phyloP scores from a whole-genome alignment of 2,797 vertebrate genomes.

The Cynodonichthys magdalenae region DNA sequence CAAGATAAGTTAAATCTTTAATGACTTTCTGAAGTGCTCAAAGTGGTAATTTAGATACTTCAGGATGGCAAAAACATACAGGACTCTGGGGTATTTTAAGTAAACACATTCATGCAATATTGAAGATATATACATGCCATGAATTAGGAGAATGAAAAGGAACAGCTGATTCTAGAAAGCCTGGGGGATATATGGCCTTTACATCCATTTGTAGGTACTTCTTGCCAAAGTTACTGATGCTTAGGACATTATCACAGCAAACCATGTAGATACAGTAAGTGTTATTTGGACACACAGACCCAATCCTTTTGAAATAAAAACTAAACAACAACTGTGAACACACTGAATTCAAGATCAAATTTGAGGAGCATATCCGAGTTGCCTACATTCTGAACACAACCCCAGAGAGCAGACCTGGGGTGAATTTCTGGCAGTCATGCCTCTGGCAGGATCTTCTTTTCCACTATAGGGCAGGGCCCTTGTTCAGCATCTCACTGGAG shows the following conservation, averaged over 20 bases:
- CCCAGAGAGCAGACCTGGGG: neutral
- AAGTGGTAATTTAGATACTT: neutral
- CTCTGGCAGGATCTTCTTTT: constrained; percentile 10
- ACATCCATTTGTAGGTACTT: neutral
- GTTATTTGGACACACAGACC: neutral
- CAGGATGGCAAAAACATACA: neutral
- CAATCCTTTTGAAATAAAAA: no score
- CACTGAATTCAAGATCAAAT: neutral
- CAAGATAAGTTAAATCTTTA: constrained; percentile 1
- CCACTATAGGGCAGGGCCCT: constrained; percentile 1
- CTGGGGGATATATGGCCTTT: neutral
- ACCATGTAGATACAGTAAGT: neutral
- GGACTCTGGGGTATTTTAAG: neutral
- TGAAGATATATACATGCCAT: neutral
- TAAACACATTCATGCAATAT: neutral
- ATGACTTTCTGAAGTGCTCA: neutral
- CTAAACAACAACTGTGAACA: neutral
- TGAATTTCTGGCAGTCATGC: neutral
- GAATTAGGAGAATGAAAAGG: no score
- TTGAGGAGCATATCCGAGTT: neutral
- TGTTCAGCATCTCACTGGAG: constrained; percentile 1
- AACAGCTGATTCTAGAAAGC: no score
- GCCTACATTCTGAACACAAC: constrained; percentile 6
- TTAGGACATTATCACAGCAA: neutral
- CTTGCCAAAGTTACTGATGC: neutral